Evolutionary conservation across 1,140 invertebrate species (phyloP).

Genomic region (Drosophila parvula): DNA sequence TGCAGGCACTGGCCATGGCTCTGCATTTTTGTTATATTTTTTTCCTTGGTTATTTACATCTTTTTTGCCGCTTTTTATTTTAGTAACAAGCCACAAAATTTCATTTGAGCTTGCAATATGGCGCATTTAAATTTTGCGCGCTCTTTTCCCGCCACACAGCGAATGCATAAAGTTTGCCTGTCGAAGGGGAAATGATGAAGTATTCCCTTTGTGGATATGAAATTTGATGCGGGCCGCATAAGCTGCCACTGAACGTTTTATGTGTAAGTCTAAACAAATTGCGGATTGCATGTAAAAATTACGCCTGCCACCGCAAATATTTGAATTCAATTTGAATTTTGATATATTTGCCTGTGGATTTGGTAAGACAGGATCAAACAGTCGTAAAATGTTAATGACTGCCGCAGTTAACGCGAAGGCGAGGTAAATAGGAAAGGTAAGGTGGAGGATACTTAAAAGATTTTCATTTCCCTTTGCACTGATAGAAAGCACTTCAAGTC

Average conservation of each 20-base stretch:
- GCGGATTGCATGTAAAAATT: conserved; percentile 44
- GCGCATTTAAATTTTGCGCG: conserved; percentile 65
- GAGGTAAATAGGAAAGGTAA: conserved; percentile 42
- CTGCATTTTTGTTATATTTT: conserved; percentile 24
- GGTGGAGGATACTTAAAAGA: conserved; percentile 14
- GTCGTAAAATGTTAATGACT: conserved; percentile 76
- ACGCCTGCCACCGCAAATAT: conserved; percentile 61
- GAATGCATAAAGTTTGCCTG: conserved; percentile 40
- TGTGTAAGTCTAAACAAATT: conserved; percentile 65
- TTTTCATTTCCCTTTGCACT: conserved; percentile 27
- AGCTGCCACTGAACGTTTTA: conserved; percentile 38
- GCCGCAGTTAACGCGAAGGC: conserved; percentile 54
- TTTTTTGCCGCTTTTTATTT: conserved; percentile 56
- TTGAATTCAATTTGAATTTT: conserved; percentile 66
- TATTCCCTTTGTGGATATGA: conserved; percentile 44
- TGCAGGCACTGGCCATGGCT: conserved; percentile 35
- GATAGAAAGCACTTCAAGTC: background rate
- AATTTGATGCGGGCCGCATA: conserved; percentile 54
- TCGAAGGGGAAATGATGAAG: conserved; percentile 29
- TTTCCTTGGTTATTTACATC: conserved; percentile 14
- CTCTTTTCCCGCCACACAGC: conserved; percentile 6
- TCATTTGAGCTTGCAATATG: conserved; percentile 80
- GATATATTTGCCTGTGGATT: conserved; percentile 35
- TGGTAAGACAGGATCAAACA: conserved; percentile 26
- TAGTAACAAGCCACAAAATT: conserved; percentile 76